Conservation (phyloP, 35 echinoderm and acorn worm species). For the Diadema setosum region DNA sequence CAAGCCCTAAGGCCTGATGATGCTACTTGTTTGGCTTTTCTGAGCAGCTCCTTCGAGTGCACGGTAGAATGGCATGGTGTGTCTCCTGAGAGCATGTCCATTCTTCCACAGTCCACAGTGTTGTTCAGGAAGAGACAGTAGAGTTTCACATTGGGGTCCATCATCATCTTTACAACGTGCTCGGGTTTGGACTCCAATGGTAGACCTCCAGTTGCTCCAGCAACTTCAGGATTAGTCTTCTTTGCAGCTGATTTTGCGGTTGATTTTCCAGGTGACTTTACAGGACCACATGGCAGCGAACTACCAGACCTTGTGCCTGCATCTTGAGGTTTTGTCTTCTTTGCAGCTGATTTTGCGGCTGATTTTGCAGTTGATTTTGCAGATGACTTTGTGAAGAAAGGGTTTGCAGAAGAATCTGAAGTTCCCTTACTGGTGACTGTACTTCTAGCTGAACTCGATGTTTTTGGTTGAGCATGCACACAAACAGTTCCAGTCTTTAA, state of each 20-base stretch:
- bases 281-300: background rate
- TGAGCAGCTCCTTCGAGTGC: background rate
- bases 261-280: background rate
- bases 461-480: background rate
- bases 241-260: conserved; percentile 22
- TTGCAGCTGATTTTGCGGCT: background rate
- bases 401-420: conserved; percentile 2
- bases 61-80: background rate
- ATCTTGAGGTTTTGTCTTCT: too few species aligned
- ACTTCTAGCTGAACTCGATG: background rate
- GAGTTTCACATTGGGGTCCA: conserved; percentile 41
- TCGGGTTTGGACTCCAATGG: conserved; percentile 6
- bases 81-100: background rate
- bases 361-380: background rate
- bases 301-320: background rate
- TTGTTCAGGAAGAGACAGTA: conserved; percentile 43
- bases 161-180: conserved; percentile 40
- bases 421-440: background rate
- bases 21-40: background rate
- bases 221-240: background rate
- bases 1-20: background rate
- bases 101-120: background rate
- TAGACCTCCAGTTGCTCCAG: background rate
- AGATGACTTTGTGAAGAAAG: conserved; percentile 8
- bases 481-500: background rate